Conservation (phyloP, 1,140 invertebrate species). For the Subanguina moxae region DNA sequence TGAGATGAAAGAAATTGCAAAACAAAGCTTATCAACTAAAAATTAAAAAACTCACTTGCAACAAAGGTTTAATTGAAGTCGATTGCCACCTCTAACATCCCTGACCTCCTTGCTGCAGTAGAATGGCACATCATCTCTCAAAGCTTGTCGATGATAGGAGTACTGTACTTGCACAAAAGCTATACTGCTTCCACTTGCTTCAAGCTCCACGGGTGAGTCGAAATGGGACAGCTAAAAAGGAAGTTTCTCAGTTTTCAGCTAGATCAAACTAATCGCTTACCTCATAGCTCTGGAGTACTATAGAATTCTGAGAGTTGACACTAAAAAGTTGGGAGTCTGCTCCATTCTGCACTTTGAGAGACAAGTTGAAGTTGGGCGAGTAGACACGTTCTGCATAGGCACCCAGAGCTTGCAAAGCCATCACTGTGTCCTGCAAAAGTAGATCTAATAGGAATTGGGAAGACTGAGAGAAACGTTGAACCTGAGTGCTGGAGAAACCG, state of each 20-base stretch:
- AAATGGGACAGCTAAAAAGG: slow-evolving; percentile 45
- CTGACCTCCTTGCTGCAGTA: slow-evolving; percentile 52
- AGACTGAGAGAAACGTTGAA: no score
- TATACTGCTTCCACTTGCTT: slow-evolving; percentile 48
- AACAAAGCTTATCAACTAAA: no score
- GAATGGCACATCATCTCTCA: slow-evolving; percentile 54
- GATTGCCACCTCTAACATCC: slow-evolving; percentile 51
- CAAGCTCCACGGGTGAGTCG: slow-evolving; percentile 42
- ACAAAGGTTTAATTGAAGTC: slow-evolving; percentile 54
- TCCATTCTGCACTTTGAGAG: slow-evolving; percentile 48
- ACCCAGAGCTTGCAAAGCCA: slow-evolving; percentile 62
- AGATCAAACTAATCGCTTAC: slow-evolving; percentile 21
- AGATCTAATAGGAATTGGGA: no score
- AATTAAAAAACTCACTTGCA: slow-evolving; percentile 52
- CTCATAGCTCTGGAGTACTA: slow-evolving; percentile 58
- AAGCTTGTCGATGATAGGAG: slow-evolving; percentile 48
- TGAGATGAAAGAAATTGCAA: slow-evolving; percentile 26
- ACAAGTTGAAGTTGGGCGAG: slow-evolving; percentile 45
- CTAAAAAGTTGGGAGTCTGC: slow-evolving; percentile 43
- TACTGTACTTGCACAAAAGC: slow-evolving; percentile 57
- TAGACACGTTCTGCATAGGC: slow-evolving; percentile 56
- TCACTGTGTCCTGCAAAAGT: slow-evolving; percentile 62
- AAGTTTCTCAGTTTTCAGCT: background rate
- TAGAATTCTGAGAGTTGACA: slow-evolving; percentile 49
- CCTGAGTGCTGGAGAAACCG: slow-evolving; percentile 72